Evolutionary conservation across 2,888 invertebrate species (phyloP), one percentile per base, ranked within the genome.

Genomic region (Antheraea yamamai): DNA sequence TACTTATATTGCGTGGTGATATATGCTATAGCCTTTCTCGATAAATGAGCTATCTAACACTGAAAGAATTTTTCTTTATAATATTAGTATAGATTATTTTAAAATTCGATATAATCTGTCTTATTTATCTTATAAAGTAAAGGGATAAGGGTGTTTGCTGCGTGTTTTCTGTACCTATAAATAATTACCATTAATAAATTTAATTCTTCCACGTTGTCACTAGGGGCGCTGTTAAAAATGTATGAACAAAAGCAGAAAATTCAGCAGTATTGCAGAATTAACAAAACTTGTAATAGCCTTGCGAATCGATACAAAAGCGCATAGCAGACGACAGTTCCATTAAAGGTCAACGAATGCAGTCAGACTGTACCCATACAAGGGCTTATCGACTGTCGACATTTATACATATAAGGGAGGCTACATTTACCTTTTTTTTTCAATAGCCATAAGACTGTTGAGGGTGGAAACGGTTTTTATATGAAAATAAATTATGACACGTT

Each of bases 291-390:
- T 23, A 30, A 14, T 66, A 66, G 4, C 26, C 30, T 6, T 26
- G 30, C 16, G 26, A 16, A 66, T 66, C 64, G 64, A 66, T 66
- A 66, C 64, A 30, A 66, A 66, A 66, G 14, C 26, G 64, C 64
- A 47, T 12, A 66, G 30, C 64, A 66, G 64, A 66, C 64, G 64
- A 64, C 26, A 64, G 16, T 66, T 66, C 61, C 26, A 66, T 30
- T 26, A 66, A 66, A 66, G 64, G 26, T 66, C 64, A 66, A 66
- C 16, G 64, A 66, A 66, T 66, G 64, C 64, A 66, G 64, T 3
- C 64, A 66, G 64, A 66, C 64, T 14, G 64, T 66, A 30, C 14
- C 64, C 64, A 16, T 66, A 66, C 64, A 66, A 66, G 64, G 64
- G 64, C 26, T 14, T 3, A 66, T 66, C 16, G 64, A 26, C 64